These are phyloP conservation scores for Entelurus aequoreus DNA, from an alignment of 2,113 vertebrate species.

Conservation along the genomic window DNA sequence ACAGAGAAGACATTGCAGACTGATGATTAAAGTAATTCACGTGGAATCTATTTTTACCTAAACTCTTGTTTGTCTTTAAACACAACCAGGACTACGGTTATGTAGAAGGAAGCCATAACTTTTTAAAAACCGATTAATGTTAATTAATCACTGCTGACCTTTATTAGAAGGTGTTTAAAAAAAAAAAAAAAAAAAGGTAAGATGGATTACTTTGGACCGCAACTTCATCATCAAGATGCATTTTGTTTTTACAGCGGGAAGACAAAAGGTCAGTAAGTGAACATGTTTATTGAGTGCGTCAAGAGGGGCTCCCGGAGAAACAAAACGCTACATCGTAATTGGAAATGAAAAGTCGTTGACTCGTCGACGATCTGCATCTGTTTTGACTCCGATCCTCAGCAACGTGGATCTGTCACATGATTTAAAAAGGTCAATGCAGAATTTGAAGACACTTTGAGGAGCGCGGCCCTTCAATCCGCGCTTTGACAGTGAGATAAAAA, in stretches of 20 bases:
- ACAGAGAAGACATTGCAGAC: slow-evolving; percentile 4
- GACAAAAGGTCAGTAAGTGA: slow-evolving; percentile 14
- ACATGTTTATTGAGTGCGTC: not conserved
- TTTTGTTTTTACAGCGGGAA: not conserved
- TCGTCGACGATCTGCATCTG: slow-evolving; percentile 12
- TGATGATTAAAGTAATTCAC: slow-evolving; percentile 1
- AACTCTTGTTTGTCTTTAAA: slow-evolving; percentile 5
- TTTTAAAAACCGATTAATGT: not conserved
- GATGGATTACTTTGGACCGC: no score
- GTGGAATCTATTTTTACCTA: slow-evolving; percentile 1
- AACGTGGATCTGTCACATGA: slow-evolving; percentile 19
- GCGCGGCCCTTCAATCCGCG: slow-evolving; percentile 8
- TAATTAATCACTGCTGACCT: not conserved
- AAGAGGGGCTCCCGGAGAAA: slow-evolving; percentile 8
- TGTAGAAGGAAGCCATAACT: not conserved
- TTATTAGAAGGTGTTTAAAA: not conserved
- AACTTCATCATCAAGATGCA: slow-evolving; percentile 1
- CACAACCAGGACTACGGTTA: not conserved
- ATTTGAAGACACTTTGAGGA: slow-evolving; percentile 25
- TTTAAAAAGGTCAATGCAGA: slow-evolving; percentile 2
- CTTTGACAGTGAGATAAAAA: slow-evolving; percentile 16
- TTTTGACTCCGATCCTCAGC: slow-evolving; percentile 19
- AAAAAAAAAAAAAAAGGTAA: not conserved
- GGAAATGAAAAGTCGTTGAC: slow-evolving; percentile 11
- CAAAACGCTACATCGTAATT: slow-evolving; percentile 5